These are phyloP conservation scores for Scalopus aquaticus DNA, from an alignment of 2,113 vertebrate genomes.

Conservation along the genomic window DNA sequence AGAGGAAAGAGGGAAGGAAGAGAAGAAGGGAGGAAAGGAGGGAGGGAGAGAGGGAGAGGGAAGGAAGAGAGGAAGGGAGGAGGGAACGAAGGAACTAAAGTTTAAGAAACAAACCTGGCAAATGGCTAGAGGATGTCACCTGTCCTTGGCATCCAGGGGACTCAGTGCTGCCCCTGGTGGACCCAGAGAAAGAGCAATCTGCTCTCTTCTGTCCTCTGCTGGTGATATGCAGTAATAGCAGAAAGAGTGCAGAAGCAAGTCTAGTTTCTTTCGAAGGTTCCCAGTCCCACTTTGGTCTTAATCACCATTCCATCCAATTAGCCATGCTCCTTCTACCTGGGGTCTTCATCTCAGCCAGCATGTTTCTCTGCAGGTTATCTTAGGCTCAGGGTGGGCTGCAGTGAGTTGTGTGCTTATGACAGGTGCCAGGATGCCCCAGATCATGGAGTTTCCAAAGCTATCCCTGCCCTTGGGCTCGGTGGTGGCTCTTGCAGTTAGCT, in stretches of 20 bases:
- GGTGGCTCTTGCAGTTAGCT: background rate
- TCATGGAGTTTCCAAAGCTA: background rate
- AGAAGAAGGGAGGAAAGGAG: no score
- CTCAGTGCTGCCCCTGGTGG: rapidly evolving
- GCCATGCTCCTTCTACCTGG: background rate
- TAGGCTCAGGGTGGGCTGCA: background rate
- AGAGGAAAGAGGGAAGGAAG: no score
- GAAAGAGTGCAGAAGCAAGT: background rate
- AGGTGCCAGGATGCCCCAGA: rapidly evolving
- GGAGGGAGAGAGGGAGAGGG: no score
- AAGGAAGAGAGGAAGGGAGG: no score
- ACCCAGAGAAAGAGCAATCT: background rate
- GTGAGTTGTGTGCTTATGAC: background rate
- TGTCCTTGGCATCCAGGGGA: rapidly evolving
- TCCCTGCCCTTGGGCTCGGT: background rate
- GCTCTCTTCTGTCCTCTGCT: constrained; percentile 70
- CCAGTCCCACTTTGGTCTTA: background rate
- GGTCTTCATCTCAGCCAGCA: background rate
- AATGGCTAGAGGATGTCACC: background rate
- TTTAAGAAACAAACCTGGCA: background rate
- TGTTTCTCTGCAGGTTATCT: background rate
- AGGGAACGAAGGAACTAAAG: no score
- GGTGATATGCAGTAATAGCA: background rate
- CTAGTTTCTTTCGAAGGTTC: background rate
- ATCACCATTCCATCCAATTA: background rate